Conservation (phyloP, 2,113 vertebrate genomes). For the Coracopsis vasa region DNA sequence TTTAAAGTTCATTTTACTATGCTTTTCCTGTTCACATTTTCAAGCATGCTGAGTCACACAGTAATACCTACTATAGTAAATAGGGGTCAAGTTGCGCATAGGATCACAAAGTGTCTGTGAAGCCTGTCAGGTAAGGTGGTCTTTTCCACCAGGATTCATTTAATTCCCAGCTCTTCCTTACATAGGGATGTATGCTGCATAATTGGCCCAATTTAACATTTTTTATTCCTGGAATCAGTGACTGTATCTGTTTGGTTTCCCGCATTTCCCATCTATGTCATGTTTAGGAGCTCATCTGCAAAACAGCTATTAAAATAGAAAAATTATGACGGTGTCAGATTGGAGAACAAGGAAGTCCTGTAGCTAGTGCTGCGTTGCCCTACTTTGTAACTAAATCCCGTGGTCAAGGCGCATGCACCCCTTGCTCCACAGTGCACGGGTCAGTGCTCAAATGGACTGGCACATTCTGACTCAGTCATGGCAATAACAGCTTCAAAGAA, state of each 20-base stretch:
- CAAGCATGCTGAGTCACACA: background rate
- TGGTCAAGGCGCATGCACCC: accelerated
- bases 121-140: background rate
- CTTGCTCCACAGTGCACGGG: background rate
- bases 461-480: background rate
- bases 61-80: background rate
- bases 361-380: background rate
- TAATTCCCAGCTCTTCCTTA: background rate
- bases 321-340: background rate
- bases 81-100: background rate
- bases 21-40: background rate
- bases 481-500: constrained; percentile 25
- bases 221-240: background rate
- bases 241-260: background rate
- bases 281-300: background rate
- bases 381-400: background rate
- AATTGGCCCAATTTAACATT: background rate
- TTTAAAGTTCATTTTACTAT: background rate
- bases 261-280: background rate
- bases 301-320: background rate
- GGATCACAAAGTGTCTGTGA: background rate
- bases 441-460: background rate
- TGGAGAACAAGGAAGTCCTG: background rate
- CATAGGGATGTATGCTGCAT: accelerated
- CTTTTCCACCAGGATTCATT: background rate